phyloP scores from a whole-genome alignment of 2,888 invertebrate species.

The Aleiodes alternator region DNA sequence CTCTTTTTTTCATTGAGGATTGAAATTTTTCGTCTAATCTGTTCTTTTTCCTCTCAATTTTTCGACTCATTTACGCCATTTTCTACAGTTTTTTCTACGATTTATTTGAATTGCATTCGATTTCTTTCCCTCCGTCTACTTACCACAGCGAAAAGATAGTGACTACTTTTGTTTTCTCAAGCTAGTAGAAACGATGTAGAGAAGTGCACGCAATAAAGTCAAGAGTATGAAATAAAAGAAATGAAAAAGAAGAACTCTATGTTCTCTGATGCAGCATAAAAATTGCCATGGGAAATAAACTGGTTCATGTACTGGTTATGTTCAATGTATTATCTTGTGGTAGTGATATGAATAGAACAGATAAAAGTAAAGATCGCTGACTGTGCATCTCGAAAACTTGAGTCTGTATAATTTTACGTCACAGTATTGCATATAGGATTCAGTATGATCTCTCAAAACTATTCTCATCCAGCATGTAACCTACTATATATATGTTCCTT shows the following conservation, averaged over 20 bases:
- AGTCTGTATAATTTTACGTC: too few relatives aligned
- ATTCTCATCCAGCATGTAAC: conserved; percentile 2
- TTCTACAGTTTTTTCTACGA: not conserved
- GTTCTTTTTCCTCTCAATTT: not conserved
- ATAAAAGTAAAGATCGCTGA: conserved; percentile 15
- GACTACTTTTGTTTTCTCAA: conserved; percentile 35
- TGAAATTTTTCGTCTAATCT: too few relatives aligned
- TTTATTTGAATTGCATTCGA: conserved; percentile 1
- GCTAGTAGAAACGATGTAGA: conserved; percentile 12
- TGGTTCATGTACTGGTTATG: conserved; percentile 12
- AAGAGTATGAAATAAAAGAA: not conserved
- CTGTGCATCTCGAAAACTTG: not conserved
- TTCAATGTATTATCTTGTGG: conserved; percentile 2
- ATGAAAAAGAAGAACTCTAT: conserved; percentile 10
- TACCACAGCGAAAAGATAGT: too few relatives aligned
- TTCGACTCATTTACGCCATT: conserved; percentile 4
- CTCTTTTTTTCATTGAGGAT: too few relatives aligned
- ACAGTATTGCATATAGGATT: too few relatives aligned
- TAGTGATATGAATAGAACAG: not conserved
- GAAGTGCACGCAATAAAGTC: conserved; percentile 5
- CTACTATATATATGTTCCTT: conserved; percentile 40
- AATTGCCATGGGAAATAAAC: conserved; percentile 42
- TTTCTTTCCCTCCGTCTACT: not conserved
- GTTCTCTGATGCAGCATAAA: conserved; percentile 15
- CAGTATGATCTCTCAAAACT: too few relatives aligned